phyloP scores from a whole-genome alignment of 2,888 invertebrate species.

The Trachelus iudaicus region DNA sequence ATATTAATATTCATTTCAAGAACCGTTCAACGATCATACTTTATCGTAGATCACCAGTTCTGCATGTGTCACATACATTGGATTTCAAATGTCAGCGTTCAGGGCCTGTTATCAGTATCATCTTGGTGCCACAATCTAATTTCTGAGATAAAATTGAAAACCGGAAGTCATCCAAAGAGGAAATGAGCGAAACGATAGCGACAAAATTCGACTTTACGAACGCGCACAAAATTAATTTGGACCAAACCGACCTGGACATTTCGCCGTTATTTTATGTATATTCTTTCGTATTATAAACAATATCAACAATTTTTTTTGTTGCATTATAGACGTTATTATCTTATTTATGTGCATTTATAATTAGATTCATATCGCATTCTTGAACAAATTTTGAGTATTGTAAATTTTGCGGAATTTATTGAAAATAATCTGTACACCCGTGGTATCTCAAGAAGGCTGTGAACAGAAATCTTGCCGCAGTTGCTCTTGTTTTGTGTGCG shows the following conservation, averaged over 20 bases:
- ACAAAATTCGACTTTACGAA: background rate
- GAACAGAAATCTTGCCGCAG: slow-evolving; percentile 14
- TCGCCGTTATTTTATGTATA: background rate
- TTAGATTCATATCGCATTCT: background rate
- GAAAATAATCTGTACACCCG: background rate
- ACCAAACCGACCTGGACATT: background rate
- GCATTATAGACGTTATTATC: background rate
- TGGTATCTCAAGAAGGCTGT: slow-evolving; percentile 20
- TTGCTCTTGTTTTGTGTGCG: slow-evolving; percentile 37
- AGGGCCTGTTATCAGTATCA: background rate
- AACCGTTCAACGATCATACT: background rate
- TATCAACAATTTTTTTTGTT: background rate
- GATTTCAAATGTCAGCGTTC: background rate
- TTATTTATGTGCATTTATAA: background rate
- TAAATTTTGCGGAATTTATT: background rate
- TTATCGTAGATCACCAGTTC: background rate
- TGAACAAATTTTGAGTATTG: background rate
- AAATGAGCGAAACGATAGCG: background rate
- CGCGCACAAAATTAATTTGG: background rate
- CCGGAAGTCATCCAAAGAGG: background rate
- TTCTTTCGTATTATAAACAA: background rate
- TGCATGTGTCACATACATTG: background rate
- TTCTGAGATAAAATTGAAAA: background rate
- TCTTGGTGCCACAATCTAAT: background rate
- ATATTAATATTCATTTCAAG: background rate